phyloP scores from a whole-genome alignment of 2,888 invertebrate species.

The Andricus quercusramuli region DNA sequence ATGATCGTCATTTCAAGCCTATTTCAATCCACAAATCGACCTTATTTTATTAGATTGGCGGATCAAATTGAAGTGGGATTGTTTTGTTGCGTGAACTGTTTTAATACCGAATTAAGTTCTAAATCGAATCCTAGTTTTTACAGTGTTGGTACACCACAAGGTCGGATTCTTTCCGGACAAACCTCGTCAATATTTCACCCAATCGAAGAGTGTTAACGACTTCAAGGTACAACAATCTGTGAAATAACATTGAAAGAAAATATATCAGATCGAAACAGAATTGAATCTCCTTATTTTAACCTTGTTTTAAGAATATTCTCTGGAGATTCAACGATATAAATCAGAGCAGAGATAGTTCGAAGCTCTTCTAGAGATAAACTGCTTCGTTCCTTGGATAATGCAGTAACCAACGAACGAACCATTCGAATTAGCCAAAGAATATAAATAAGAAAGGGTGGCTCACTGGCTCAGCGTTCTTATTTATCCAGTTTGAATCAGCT shows the following conservation, averaged over 20 bases:
- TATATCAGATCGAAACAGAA: neutral
- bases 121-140: no score
- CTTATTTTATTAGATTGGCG: no score
- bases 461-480: slow-evolving; percentile 3
- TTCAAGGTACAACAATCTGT: no score
- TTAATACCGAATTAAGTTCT: no score
- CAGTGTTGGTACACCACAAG: no score
- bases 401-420: slow-evolving; percentile 9
- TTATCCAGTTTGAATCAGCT: neutral
- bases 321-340: slow-evolving; percentile 7
- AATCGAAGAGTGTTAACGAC: no score
- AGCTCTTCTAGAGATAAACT: slow-evolving; percentile 21
- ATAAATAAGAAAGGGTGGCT: slow-evolving; percentile 15
- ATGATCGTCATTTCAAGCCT: no score
- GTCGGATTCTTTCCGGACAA: no score
- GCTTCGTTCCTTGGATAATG: slow-evolving; percentile 32
- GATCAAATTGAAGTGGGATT: no score
- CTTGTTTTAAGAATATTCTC: neutral
- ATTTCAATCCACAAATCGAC: no score
- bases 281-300: slow-evolving; percentile 8
- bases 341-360: slow-evolving; percentile 13
- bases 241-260: neutral
- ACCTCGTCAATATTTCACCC: no score
- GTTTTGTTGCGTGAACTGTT: no score
- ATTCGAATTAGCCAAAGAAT: slow-evolving; percentile 30